These are phyloP conservation scores for Sylvicola cinctus DNA, from an alignment of 2,888 invertebrate genomes.

Conservation along the genomic window DNA sequence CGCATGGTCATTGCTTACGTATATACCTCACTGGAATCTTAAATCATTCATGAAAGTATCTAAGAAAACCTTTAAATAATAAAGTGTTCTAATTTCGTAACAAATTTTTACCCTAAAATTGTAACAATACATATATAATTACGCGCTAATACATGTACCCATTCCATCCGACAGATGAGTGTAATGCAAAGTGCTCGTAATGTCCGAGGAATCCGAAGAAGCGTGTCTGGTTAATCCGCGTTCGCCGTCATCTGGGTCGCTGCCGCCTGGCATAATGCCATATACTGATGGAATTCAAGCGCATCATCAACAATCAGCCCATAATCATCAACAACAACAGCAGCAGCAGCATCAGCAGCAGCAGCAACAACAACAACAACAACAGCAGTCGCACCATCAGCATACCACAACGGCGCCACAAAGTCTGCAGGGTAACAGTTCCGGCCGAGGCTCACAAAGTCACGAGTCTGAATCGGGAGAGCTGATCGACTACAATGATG, in stretches of 20 bases:
- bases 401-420: not conserved
- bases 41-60: no score
- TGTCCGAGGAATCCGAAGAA: conserved; percentile 26
- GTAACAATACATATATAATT: no score
- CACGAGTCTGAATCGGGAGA: conserved; percentile 26
- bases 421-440: no score
- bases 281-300: conserved; percentile 10
- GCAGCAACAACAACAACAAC: not conserved
- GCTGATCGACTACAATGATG: conserved; percentile 35
- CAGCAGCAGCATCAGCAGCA: no score
- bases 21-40: no score
- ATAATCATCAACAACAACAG: not conserved
- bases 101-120: no score
- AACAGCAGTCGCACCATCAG: not conserved
- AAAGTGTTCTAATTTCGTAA: no score
- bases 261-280: conserved; percentile 8
- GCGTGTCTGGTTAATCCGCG: conserved; percentile 34
- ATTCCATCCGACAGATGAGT: no score
- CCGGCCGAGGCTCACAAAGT: conserved; percentile 11
- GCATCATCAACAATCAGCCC: conserved; percentile 2
- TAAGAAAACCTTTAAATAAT: no score
- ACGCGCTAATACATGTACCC: no score
- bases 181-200: conserved; percentile 6
- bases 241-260: conserved; percentile 14
- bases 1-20: no score